These are phyloP conservation scores for Phenganax subtilis DNA, from an alignment of 92 coral and sea anemone species.

Conservation along the genomic window DNA sequence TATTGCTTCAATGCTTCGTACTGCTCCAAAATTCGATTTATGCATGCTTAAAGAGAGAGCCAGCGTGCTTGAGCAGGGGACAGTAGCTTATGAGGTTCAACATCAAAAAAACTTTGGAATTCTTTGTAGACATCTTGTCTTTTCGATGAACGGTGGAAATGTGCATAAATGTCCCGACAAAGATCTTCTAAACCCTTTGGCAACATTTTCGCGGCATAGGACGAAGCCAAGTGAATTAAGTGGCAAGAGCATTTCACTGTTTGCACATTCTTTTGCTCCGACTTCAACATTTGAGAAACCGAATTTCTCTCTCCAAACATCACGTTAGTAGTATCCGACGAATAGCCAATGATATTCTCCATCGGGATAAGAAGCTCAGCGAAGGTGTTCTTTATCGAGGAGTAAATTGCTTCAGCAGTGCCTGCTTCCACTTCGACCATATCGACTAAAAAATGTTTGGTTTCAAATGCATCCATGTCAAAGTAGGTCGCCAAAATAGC, in stretches of 20 bases:
- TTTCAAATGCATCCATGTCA: not conserved
- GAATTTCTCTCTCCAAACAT: too few species aligned
- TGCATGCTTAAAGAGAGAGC: constrained; percentile 57
- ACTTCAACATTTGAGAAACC: not conserved
- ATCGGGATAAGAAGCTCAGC: constrained; percentile 4
- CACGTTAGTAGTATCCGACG: too few species aligned
- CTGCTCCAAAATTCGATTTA: constrained; percentile 43
- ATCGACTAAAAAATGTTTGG: constrained; percentile 4
- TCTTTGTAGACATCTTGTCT: not conserved
- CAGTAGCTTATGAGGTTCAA: constrained; percentile 49
- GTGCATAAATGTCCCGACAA: constrained; percentile 7
- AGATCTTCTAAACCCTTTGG: not conserved
- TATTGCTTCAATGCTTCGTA: constrained; percentile 52
- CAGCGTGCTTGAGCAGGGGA: constrained; percentile 55
- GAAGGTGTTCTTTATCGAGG: not conserved
- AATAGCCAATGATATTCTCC: too few species aligned
- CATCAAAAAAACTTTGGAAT: constrained; percentile 40
- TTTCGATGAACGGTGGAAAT: not conserved
- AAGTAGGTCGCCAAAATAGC: too few species aligned
- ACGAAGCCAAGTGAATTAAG: constrained; percentile 2
- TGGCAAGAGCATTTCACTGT: constrained; percentile 12
- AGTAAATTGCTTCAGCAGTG: constrained; percentile 11
- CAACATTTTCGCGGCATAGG: constrained; percentile 3
- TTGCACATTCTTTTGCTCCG: constrained; percentile 11
- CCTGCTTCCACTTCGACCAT: constrained; percentile 12